Evolutionary conservation across 2,113 vertebrate genomes (phyloP).

Genomic region (Hypomesus transpacificus): DNA sequence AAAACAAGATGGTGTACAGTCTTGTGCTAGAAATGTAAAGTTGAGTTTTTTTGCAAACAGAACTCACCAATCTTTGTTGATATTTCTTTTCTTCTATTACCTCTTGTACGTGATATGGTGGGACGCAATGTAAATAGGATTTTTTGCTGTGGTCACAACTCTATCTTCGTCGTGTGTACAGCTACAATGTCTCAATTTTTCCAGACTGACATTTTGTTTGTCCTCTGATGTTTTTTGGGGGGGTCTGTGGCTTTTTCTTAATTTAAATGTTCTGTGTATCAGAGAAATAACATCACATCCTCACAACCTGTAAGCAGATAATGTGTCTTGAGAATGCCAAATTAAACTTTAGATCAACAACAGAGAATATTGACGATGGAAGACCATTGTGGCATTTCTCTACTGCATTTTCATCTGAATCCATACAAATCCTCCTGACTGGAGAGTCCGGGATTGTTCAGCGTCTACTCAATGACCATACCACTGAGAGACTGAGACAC

Average conservation of each 20-base stretch:
- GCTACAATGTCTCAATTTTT: constrained; percentile 65
- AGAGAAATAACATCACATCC: not conserved
- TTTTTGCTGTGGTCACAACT: constrained; percentile 47
- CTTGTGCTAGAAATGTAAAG: constrained; percentile 76
- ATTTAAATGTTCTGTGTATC: not conserved
- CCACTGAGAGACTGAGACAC: too few relatives aligned
- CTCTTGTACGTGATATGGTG: constrained; percentile 68
- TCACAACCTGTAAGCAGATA: too few relatives aligned
- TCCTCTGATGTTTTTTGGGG: constrained; percentile 69
- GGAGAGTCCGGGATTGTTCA: not conserved
- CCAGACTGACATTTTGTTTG: constrained; percentile 64
- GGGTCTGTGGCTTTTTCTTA: constrained; percentile 53
- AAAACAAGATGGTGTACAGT: constrained; percentile 75
- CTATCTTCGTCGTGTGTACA: constrained; percentile 64
- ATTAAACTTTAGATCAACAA: too few relatives aligned
- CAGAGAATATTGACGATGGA: not conserved
- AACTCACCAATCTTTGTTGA: constrained; percentile 61
- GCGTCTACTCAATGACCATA: not conserved
- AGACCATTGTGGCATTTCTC: not conserved
- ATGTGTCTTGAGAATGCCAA: too few relatives aligned
- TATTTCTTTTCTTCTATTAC: constrained; percentile 63
- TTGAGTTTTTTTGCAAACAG: constrained; percentile 53
- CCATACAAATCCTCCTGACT: not conserved
- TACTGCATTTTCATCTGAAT: not conserved
- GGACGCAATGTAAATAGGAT: constrained; percentile 55